Evolutionary conservation across 2,797 vertebrate species (phyloP).

Genomic region (Champsocephalus esox): DNA sequence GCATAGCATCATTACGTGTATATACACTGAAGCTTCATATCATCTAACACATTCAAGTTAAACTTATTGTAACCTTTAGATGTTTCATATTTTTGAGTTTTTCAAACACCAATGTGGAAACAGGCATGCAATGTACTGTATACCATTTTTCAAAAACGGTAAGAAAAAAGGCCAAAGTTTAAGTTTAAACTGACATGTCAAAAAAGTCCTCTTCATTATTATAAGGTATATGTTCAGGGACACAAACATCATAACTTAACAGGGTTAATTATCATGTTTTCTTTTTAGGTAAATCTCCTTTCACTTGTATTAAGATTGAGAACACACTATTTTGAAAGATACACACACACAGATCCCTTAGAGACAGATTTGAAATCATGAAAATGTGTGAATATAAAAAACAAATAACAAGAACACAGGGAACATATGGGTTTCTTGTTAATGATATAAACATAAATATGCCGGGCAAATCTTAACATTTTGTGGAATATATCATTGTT

Average conservation of each 20-base stretch:
- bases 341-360: neutral
- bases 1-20: constrained; percentile 41
- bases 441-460: neutral
- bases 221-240: neutral
- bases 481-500: neutral
- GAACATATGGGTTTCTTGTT: neutral
- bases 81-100: neutral
- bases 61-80: neutral
- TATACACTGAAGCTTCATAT: constrained; percentile 27
- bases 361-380: neutral
- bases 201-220: neutral
- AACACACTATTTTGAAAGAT: too few relatives aligned
- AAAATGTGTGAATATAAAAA: too few relatives aligned
- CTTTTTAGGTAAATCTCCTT: constrained; percentile 9
- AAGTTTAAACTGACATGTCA: neutral
- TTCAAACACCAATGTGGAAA: neutral
- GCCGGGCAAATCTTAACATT: neutral
- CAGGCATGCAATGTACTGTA: neutral
- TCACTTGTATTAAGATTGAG: constrained; percentile 4
- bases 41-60: constrained; percentile 3
- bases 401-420: neutral
- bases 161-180: neutral
- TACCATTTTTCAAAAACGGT: neutral
- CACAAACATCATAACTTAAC: constrained; percentile 1
- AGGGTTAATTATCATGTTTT: neutral